Percentiles rank a stretch among this genome's conserved stretches.
phyloP scores from a whole-genome alignment of 2,888 invertebrate species.

The Mayetiola destructor region DNA sequence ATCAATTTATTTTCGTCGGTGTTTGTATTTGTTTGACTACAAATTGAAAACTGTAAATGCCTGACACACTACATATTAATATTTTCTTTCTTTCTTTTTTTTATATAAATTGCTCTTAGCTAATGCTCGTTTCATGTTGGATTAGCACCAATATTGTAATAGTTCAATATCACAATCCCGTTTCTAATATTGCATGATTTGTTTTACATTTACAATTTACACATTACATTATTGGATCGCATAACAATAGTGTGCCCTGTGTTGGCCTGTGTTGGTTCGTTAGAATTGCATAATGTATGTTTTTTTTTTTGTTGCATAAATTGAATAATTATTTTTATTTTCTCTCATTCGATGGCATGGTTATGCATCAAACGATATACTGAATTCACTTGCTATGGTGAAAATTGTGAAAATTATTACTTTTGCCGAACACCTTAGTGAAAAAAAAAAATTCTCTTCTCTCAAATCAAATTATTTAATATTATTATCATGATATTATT shows the following conservation, averaged over 20 bases:
- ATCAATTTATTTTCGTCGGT: not conserved
- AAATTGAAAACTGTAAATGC: no score
- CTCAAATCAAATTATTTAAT: no score
- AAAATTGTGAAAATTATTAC: no score
- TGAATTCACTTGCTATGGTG: no score
- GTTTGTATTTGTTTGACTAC: not conserved
- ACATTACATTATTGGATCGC: not conserved
- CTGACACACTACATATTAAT: not conserved
- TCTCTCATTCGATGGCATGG: not conserved
- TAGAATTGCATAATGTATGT: not conserved
- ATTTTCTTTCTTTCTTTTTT: not conserved
- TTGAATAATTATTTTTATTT: not conserved
- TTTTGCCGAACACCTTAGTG: no score
- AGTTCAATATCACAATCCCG: conserved; percentile 8
- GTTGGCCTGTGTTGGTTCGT: not conserved
- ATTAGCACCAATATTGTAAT: conserved; percentile 11
- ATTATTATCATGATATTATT: no score
- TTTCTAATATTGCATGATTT: not conserved
- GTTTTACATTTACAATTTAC: not conserved
- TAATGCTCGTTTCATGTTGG: conserved; percentile 2
- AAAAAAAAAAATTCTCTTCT: no score
- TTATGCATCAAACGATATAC: no score
- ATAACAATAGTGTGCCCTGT: not conserved
- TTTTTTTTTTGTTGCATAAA: not conserved
- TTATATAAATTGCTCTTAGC: not conserved